Evolutionary conservation across 37 sponge, comb jelly and placozoan genomes (phyloP), one percentile per base, ranked within the genome.

Genomic region (Hormiphora californensis): DNA sequence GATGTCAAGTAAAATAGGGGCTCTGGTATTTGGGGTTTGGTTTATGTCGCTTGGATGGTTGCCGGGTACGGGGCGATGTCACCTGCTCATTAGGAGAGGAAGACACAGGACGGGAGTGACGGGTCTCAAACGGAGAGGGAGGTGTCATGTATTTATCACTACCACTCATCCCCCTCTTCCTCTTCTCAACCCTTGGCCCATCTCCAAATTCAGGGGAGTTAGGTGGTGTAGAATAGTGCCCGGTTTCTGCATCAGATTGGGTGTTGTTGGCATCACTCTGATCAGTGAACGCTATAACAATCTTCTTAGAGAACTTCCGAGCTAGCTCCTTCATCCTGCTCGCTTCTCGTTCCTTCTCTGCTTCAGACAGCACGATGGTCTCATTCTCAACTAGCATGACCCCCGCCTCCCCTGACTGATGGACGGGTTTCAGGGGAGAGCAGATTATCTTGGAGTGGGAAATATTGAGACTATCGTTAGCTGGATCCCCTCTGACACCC

Each of bases 251-350:
- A 73, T 46, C 43, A 8, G 81, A 73, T 19, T 27, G 46, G 3
- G n/a, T n/a, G n/a, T n/a, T n/a, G n/a, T n/a, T n/a, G n/a, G 43
- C 81, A 73, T 73, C 81, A 73, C 81, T 73, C 25, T 41, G 40
- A 11, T 73, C 81, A 40, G 46, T 73, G 0, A 73, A 41, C 23
- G 40, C 81, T n/a, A 73, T 73, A 4, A 46, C 43, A 12, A 73
- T 40, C 43, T 67, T 73, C 17, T 36, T 43, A 32, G 81, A 32
- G 43, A 32, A 73, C 9, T 73, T n/a, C 0, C 46, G 0, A 0
- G 46, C 46, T 7, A 32, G 23, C 1, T 8, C 15, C 9, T 73
- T 73, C 23, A 41, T 40, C 8, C n/a, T 41, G 35, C 43, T 73
- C 0, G 4, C 12, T 41, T 73, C n/a, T n/a, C n/a, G n/a, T n/a